Conservation (phyloP, 2,888 invertebrate species). For the Calameuta filiformis region DNA sequence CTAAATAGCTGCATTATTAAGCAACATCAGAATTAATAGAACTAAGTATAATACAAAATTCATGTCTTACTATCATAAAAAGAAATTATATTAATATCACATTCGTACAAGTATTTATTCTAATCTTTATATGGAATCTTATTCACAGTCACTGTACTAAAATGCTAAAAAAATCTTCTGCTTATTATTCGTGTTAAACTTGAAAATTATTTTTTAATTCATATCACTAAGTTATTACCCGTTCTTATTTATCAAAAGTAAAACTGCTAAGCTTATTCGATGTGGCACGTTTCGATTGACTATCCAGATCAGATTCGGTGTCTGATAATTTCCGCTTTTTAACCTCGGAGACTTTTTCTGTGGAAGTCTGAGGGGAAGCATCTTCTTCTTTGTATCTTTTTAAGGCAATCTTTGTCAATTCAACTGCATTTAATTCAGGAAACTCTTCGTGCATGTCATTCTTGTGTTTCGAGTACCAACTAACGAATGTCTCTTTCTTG, state of each 20-base stretch:
- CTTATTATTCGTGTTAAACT: neutral
- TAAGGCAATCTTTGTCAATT: constrained; percentile 71
- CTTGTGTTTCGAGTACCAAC: constrained; percentile 74
- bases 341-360: constrained; percentile 26
- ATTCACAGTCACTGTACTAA: neutral
- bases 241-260: constrained; percentile 30
- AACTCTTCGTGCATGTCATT: constrained; percentile 69
- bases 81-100: neutral
- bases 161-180: neutral
- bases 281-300: constrained; percentile 45
- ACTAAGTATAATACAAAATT: neutral
- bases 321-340: constrained; percentile 51
- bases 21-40: neutral
- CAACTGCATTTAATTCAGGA: constrained; percentile 69
- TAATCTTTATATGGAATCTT: neutral
- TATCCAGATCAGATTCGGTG: constrained; percentile 23
- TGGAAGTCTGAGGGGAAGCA: constrained; percentile 1
- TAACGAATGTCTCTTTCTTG: constrained; percentile 69
- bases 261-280: constrained; percentile 47
- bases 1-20: neutral
- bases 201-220: neutral
- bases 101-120: neutral
- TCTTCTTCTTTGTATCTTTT: constrained; percentile 67
- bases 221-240: neutral
- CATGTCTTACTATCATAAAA: neutral